Evolutionary conservation across 2,797 vertebrate species (phyloP).

Genomic region (Epinephelus malabaricus): DNA sequence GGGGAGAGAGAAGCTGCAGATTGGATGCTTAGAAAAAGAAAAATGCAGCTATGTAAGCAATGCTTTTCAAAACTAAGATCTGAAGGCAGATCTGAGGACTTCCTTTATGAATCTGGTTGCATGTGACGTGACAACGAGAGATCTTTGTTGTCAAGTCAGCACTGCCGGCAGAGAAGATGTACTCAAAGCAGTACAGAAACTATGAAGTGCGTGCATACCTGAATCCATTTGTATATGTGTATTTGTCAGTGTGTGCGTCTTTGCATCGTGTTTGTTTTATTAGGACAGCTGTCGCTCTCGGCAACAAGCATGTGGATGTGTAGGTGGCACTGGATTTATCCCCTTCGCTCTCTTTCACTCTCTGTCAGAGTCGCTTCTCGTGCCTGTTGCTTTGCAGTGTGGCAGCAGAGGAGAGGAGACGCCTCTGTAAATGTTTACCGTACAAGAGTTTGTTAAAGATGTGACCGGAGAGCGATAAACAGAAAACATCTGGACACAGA

Average conservation of each 20-base stretch:
- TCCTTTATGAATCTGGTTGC: conserved; percentile 33
- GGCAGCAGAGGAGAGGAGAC: conserved; percentile 47
- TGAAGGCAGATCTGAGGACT: conserved; percentile 52
- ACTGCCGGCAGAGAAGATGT: conserved; percentile 27
- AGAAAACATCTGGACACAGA: conserved; percentile 70
- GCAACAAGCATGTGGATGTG: conserved; percentile 38
- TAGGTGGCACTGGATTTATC: conserved; percentile 41
- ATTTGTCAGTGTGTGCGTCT: background rate
- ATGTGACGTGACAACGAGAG: conserved; percentile 1
- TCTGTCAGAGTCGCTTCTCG: background rate
- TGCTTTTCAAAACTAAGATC: background rate
- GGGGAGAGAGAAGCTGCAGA: background rate
- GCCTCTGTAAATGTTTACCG: conserved; percentile 78
- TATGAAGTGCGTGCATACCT: conserved; percentile 41
- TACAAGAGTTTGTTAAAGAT: conserved; percentile 62
- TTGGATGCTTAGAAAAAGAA: background rate
- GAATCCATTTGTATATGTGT: conserved; percentile 18
- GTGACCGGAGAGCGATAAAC: conserved; percentile 62
- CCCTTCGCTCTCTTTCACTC: background rate
- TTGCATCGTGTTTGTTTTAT: conserved; percentile 8
- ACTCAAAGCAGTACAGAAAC: conserved; percentile 62
- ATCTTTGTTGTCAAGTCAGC: conserved; percentile 52
- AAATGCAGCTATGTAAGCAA: conserved; percentile 14
- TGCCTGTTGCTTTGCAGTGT: background rate
- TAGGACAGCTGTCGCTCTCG: conserved; percentile 35